phyloP scores from a whole-genome alignment of 2,888 invertebrate species.

The Synanthedon tipuliformis region DNA sequence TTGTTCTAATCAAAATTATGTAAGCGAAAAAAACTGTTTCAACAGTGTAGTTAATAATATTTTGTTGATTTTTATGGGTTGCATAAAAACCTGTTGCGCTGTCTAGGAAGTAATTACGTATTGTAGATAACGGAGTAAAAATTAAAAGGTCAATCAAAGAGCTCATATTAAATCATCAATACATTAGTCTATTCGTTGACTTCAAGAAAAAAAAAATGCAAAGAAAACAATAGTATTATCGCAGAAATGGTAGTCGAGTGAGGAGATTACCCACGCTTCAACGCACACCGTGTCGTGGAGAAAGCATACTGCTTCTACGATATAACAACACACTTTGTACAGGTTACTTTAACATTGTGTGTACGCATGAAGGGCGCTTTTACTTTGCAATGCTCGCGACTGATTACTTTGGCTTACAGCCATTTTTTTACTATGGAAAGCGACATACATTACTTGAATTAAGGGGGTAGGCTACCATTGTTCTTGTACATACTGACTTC shows the following conservation, averaged over 20 bases:
- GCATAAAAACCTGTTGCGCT: no score
- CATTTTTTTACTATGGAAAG: conserved; percentile 23
- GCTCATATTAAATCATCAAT: not conserved
- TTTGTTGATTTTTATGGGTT: no score
- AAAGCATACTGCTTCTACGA: conserved; percentile 25
- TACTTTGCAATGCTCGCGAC: conserved; percentile 4
- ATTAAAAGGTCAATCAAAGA: no score
- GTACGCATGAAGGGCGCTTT: conserved; percentile 19
- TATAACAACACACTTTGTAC: conserved; percentile 2
- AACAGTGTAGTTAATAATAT: no score
- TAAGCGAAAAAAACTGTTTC: no score
- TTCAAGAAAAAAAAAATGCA: conserved; percentile 6
- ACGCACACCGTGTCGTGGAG: conserved; percentile 30
- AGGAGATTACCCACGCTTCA: conserved; percentile 34
- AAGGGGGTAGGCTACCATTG: not conserved
- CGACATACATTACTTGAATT: conserved; percentile 3
- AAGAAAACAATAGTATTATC: conserved; percentile 31
- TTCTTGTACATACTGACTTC: no score
- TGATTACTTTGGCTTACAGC: conserved; percentile 28
- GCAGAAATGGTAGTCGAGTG: conserved; percentile 23
- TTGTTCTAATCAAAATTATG: no score
- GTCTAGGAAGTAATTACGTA: no score
- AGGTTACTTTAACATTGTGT: conserved; percentile 6
- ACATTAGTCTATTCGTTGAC: conserved; percentile 1
- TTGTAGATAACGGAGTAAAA: no score